phyloP scores from a whole-genome alignment of 2,113 vertebrate species.

The Bungarus multicinctus region DNA sequence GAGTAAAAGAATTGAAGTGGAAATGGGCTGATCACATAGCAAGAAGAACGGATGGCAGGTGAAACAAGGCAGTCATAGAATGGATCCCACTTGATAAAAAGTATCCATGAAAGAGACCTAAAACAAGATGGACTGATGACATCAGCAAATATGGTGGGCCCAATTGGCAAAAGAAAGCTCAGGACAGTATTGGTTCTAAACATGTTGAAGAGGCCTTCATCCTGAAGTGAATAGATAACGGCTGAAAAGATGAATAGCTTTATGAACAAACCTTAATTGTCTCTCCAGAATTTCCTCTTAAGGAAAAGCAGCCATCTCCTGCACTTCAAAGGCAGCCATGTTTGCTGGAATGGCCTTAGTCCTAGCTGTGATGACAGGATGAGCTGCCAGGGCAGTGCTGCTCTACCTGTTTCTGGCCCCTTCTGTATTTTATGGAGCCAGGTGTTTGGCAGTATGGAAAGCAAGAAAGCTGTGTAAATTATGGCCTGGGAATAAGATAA shows the following conservation, averaged over 20 bases:
- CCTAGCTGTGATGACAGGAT: neutral
- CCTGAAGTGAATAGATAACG: too few relatives aligned
- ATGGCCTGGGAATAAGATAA: neutral
- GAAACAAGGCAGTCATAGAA: too few relatives aligned
- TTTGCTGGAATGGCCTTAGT: neutral
- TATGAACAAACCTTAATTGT: neutral
- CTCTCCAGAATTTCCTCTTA: neutral
- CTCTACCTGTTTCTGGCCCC: neutral
- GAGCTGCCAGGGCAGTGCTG: neutral
- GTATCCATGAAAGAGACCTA: too few relatives aligned
- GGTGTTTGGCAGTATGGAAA: neutral
- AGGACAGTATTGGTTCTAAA: too few relatives aligned
- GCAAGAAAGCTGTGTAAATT: neutral
- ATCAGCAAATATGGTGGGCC: too few relatives aligned
- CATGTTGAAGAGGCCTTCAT: too few relatives aligned
- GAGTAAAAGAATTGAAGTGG: too few relatives aligned
- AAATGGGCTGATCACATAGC: too few relatives aligned
- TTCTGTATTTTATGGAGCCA: neutral
- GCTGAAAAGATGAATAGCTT: neutral
- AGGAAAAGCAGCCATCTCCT: neutral
- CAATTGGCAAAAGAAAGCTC: too few relatives aligned
- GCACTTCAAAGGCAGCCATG: neutral
- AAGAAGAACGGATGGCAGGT: too few relatives aligned
- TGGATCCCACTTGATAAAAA: too few relatives aligned
- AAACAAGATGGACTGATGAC: too few relatives aligned